Evolutionary conservation across 1,140 invertebrate species (phyloP).

Genomic region (Agrypnia vestita): DNA sequence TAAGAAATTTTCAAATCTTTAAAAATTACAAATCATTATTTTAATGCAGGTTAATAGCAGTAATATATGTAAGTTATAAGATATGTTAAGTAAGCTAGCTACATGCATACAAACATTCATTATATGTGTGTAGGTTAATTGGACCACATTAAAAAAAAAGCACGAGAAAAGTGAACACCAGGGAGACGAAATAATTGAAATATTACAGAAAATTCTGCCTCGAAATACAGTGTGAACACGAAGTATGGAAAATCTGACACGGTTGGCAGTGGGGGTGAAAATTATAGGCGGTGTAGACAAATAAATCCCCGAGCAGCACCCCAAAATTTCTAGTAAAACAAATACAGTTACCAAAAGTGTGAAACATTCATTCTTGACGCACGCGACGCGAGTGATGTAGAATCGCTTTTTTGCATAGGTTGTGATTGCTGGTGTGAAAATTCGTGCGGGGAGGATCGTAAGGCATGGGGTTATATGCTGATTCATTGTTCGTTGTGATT

Average conservation of each 20-base stretch:
- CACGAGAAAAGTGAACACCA: too few relatives aligned
- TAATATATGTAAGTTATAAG: too few relatives aligned
- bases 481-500: constrained; percentile 37
- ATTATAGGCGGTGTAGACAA: constrained; percentile 26
- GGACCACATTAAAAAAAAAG: too few relatives aligned
- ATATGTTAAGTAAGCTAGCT: too few relatives aligned
- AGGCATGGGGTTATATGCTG: constrained; percentile 22
- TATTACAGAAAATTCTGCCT: constrained; percentile 5
- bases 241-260: constrained; percentile 36
- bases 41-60: too few relatives aligned
- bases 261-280: constrained; percentile 14
- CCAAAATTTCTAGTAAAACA: not conserved
- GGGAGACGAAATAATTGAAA: not conserved
- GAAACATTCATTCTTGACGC: too few relatives aligned
- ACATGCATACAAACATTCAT: too few relatives aligned
- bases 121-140: too few relatives aligned
- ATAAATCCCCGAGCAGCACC: not conserved
- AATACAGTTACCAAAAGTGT: not conserved
- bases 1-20: too few relatives aligned
- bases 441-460: not conserved
- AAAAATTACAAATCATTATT: too few relatives aligned
- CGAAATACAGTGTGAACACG: constrained; percentile 34
- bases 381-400: too few relatives aligned
- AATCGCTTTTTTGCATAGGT: not conserved
- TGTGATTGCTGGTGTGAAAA: not conserved